Percentiles rank a stretch among this genome's conserved stretches.
Evolutionary conservation across 2,113 vertebrate genomes (phyloP).

Genomic region (Larimichthys crocea): DNA sequence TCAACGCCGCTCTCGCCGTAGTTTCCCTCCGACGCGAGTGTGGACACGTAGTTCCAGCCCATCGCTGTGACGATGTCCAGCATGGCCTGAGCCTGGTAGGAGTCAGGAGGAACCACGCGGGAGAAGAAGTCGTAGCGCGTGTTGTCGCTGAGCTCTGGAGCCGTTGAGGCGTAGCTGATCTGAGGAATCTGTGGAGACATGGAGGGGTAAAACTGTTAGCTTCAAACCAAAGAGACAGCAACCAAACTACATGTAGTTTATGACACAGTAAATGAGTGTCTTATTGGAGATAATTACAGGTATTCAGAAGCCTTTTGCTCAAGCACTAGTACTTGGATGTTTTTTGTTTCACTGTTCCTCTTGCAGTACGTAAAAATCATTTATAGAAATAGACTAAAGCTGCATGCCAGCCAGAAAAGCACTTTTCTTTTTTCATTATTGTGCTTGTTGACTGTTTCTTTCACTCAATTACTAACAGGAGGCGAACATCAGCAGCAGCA

Average conservation of each 20-base stretch:
- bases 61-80: constrained; percentile 95
- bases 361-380: not conserved
- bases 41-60: constrained; percentile 97
- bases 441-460: not conserved
- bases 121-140: constrained; percentile 98
- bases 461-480: not conserved
- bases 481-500: not conserved
- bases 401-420: not conserved
- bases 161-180: constrained; percentile 99
- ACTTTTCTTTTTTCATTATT: not conserved
- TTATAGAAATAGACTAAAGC: not conserved
- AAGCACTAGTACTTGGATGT: too few species aligned
- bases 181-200: constrained; percentile 92
- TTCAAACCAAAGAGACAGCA: not conserved
- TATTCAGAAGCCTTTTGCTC: not conserved
- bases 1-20: constrained; percentile 97
- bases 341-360: too few species aligned
- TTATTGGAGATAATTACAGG: not conserved
- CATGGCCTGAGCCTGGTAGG: constrained; percentile 99
- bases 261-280: not conserved
- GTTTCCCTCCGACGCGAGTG: constrained; percentile 95
- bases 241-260: not conserved
- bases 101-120: constrained; percentile 95
- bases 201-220: not conserved
- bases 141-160: constrained; percentile 97